These are phyloP conservation scores for Drosophila algonquin DNA, from an alignment of 2,888 invertebrate genomes.

Conservation along the genomic window DNA sequence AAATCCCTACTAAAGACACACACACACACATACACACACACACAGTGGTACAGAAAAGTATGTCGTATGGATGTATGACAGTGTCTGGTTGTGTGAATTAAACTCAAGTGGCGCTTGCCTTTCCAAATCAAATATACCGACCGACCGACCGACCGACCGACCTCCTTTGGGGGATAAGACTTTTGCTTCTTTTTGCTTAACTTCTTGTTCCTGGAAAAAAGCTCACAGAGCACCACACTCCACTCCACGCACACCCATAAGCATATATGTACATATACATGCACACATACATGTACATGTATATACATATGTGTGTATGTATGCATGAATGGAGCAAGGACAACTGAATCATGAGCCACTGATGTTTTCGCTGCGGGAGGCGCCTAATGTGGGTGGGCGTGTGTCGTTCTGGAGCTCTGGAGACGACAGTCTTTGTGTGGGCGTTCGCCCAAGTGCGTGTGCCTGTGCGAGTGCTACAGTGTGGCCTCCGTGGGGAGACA, in stretches of 20 bases:
- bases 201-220: slow-evolving; percentile 15
- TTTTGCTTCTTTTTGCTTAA: slow-evolving; percentile 19
- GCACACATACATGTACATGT: not conserved
- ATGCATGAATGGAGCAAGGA: slow-evolving; percentile 22
- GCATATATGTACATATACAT: not conserved
- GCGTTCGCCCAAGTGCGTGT: not conserved
- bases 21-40: no score
- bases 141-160: slow-evolving; percentile 32
- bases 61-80: slow-evolving; percentile 5
- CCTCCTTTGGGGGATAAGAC: slow-evolving; percentile 17
- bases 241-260: slow-evolving; percentile 15
- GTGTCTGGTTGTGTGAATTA: slow-evolving; percentile 28
- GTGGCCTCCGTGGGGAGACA: not conserved
- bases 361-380: slow-evolving; percentile 15
- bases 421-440: not conserved
- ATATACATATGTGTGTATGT: slow-evolving; percentile 16
- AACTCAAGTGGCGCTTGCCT: slow-evolving; percentile 47
- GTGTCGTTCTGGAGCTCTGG: not conserved
- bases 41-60: no score
- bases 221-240: slow-evolving; percentile 21
- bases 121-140: slow-evolving; percentile 44
- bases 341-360: slow-evolving; percentile 15
- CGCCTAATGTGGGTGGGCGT: not conserved
- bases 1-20: no score
- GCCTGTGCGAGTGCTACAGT: not conserved